Base-by-base conservation (phyloP, 1,140 invertebrate species). In the Drosophila parabipectinata region DNA sequence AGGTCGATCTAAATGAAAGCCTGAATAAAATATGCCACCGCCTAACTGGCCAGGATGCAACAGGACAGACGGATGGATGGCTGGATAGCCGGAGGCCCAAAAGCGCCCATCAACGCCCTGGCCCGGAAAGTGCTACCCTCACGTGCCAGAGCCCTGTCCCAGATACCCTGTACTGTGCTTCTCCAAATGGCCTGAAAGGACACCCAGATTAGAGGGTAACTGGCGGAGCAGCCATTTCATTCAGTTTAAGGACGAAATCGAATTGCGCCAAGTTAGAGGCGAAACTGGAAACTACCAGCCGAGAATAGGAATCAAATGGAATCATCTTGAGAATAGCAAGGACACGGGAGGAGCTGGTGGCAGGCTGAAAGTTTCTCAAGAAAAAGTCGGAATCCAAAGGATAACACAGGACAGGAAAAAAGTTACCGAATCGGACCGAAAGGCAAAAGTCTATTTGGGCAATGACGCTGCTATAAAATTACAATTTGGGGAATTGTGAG, bases 381-480 rank as follows among this genome's bases (percentile, higher is more conserved):
- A 37, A 32, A 37, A 34, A 15, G 26, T 44, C 56, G 56, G 48
- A 51, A 48, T 37, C 54, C 60, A 75, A 75, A 75, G 71, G 44
- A 73, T 56, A 74, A 39, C 59, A 72, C 72, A 62, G 59, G 34
- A 21, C 64, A 10, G 52, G 59, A 32, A 53, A 77, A 57, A 71
- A 75, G 58, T 71, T 57, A 48, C 48, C 28, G 53, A 52, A 44
- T 51, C 45, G 54, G 58, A 74, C 66, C 51, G 57, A 50, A 67
- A 63, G 68, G 56, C 50, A 77, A 85, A 69, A 85, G 78, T 81
- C 82, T 85, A 87, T 85, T 87, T 85, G 82, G 82, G 74, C 82
- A 85, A 85, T 87, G 82, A 87, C 78, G 82, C 74, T 78, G 82
- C 81, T 85, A 85, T 85, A 85, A 85, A 85, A 85, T 85, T 85